A percentile compares a stretch with the other conserved stretches of the same genome.
Evolutionary conservation across 1,140 invertebrate genomes (phyloP).

Genomic region (Lycorma delicatula): DNA sequence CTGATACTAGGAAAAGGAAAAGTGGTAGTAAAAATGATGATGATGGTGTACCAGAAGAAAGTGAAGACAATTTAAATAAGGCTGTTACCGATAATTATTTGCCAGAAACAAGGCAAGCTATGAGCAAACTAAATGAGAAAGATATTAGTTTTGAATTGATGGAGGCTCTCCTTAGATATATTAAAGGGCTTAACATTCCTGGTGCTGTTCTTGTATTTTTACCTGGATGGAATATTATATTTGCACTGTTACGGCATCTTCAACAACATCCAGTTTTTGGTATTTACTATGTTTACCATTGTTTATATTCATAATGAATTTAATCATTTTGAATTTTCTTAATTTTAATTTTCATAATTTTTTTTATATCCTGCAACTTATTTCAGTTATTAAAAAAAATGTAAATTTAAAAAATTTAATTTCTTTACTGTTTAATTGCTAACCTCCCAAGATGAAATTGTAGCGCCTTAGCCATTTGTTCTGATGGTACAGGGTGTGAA

Average conservation of each 20-base stretch:
- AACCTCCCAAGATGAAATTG: no score
- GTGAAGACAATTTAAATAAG: slow-evolving; percentile 74
- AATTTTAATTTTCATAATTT: no score
- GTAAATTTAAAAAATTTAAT: no score
- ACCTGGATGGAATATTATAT: slow-evolving; percentile 92
- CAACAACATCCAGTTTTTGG: slow-evolving; percentile 68
- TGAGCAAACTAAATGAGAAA: slow-evolving; percentile 75
- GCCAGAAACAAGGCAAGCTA: slow-evolving; percentile 53
- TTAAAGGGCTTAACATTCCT: slow-evolving; percentile 57
- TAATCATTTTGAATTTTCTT: no score
- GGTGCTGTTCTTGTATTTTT: slow-evolving; percentile 88
- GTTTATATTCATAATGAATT: no score
- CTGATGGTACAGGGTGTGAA: no score
- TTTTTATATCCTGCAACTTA: no score
- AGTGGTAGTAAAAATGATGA: slow-evolving; percentile 46
- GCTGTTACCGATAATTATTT: slow-evolving; percentile 43
- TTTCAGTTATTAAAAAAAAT: no score
- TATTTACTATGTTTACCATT: no score
- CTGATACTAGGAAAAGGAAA: slow-evolving; percentile 58
- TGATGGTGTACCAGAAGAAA: slow-evolving; percentile 45
- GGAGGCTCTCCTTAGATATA: slow-evolving; percentile 69
- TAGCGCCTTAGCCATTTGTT: no score
- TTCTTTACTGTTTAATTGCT: no score
- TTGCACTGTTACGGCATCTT: slow-evolving; percentile 79
- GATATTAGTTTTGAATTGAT: slow-evolving; percentile 89